Evolutionary conservation across 1,140 invertebrate species (phyloP).

Genomic region (Drosophila tsacasi): DNA sequence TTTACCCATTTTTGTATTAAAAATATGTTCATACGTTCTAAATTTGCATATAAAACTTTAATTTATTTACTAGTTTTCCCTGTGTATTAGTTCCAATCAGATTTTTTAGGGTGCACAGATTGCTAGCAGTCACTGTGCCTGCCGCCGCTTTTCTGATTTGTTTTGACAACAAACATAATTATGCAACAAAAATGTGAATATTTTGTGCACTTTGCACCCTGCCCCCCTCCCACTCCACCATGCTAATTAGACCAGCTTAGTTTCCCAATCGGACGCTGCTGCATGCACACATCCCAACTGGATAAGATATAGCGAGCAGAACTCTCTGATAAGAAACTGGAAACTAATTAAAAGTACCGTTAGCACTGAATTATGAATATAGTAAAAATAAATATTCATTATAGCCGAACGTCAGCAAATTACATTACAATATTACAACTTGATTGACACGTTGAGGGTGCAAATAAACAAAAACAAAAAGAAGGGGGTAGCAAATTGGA

Average conservation of each 20-base stretch:
- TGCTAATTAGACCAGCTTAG: not conserved
- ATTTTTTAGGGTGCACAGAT: not conserved
- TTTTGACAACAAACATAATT: slow-evolving; percentile 35
- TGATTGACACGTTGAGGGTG: slow-evolving; percentile 34
- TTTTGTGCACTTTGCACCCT: slow-evolving; percentile 27
- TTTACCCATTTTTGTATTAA: no score
- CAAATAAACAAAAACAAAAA: slow-evolving; percentile 16
- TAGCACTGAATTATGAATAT: not conserved
- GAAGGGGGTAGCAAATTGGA: not conserved
- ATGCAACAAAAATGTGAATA: slow-evolving; percentile 26
- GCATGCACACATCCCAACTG: slow-evolving; percentile 27
- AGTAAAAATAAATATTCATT: not conserved
- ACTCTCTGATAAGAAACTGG: slow-evolving; percentile 7
- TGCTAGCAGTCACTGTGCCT: slow-evolving; percentile 2
- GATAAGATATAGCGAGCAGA: slow-evolving; percentile 25
- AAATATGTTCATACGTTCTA: no score
- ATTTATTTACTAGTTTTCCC: not conserved
- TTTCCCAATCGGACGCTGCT: slow-evolving; percentile 2
- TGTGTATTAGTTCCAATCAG: not conserved
- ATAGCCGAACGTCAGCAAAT: slow-evolving; percentile 9
- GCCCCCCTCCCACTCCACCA: no score
- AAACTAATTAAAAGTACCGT: slow-evolving; percentile 3
- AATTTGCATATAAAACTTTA: not conserved
- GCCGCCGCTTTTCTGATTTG: slow-evolving; percentile 20
- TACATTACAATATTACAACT: slow-evolving; percentile 28